Conservation (phyloP, 1,140 invertebrate genomes). For the Palaemon carinicauda region DNA sequence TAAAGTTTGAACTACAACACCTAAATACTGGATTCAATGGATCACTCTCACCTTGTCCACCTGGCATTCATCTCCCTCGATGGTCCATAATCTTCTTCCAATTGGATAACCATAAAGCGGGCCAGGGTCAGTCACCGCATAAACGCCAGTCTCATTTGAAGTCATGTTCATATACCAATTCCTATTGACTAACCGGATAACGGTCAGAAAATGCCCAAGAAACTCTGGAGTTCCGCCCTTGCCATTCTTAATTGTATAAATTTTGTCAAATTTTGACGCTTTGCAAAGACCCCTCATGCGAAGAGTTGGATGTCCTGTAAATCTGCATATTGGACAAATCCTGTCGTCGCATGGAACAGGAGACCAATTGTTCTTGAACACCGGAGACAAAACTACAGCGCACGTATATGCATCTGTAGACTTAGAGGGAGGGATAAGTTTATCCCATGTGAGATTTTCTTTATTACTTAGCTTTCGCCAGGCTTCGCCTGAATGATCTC, state of each 20-base stretch:
- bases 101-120: background rate
- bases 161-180: no score
- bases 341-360: background rate
- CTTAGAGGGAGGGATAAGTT: background rate
- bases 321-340: slow-evolving; percentile 14
- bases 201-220: background rate
- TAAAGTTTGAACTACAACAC: no score
- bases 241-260: background rate
- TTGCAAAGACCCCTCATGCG: background rate
- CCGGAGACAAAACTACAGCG: background rate
- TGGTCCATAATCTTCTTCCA: slow-evolving; percentile 1
- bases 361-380: background rate
- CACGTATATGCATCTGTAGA: background rate
- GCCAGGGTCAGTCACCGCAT: no score
- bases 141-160: no score
- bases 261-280: background rate
- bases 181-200: no score
- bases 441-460: background rate
- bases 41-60: background rate
- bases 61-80: slow-evolving; percentile 6
- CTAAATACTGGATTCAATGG: no score
- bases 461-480: background rate
- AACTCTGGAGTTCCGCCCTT: background rate
- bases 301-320: background rate
- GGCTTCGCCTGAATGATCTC: background rate